Evolutionary conservation across 2,888 invertebrate genomes (phyloP).

Genomic region (Acronicta alni): DNA sequence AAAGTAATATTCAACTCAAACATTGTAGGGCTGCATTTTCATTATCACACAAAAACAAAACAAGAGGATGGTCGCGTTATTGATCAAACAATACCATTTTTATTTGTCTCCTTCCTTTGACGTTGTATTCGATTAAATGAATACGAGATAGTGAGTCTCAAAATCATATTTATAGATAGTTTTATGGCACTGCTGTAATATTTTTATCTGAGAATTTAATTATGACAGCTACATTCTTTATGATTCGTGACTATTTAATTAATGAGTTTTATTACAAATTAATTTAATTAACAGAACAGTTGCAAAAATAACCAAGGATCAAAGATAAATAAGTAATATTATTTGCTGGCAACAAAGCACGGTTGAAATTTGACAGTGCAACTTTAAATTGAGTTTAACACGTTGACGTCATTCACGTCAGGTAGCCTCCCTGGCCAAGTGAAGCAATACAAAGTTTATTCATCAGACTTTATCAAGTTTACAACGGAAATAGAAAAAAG

Average conservation of each 20-base stretch:
- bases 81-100: too few species aligned
- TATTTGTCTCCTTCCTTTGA: too few species aligned
- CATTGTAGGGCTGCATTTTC: neutral
- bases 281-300: neutral
- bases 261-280: too few species aligned
- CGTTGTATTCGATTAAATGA: too few species aligned
- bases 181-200: too few species aligned
- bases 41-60: too few species aligned
- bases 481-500: slow-evolving; percentile 30
- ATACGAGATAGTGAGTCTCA: too few species aligned
- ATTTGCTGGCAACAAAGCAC: slow-evolving; percentile 30
- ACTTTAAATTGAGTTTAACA: slow-evolving; percentile 61
- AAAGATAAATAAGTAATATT: slow-evolving; percentile 3
- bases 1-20: neutral
- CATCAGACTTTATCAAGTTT: slow-evolving; percentile 49
- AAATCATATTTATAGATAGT: too few species aligned
- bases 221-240: too few species aligned
- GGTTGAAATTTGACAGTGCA: slow-evolving; percentile 41
- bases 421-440: slow-evolving; percentile 40
- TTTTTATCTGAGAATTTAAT: too few species aligned
- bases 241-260: too few species aligned
- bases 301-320: neutral
- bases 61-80: too few species aligned
- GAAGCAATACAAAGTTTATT: slow-evolving; percentile 57
- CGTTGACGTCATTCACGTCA: slow-evolving; percentile 47